These are phyloP conservation scores for Lagria hirta DNA, from an alignment of 2,888 invertebrate species.

Conservation along the genomic window DNA sequence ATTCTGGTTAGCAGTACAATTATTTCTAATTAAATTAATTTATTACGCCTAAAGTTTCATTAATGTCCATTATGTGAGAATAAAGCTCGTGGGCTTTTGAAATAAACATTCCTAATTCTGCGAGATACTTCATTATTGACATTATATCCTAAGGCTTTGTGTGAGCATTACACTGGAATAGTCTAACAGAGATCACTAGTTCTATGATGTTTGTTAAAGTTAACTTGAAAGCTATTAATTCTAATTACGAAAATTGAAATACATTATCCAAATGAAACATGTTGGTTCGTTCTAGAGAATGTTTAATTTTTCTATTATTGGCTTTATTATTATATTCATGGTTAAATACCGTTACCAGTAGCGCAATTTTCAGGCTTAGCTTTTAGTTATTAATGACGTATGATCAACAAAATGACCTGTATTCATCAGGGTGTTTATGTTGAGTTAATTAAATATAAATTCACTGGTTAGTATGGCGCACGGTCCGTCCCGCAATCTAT, in stretches of 20 bases:
- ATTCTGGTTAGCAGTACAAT: no score
- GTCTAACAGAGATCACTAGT: slow-evolving; percentile 7
- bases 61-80: no score
- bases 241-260: slow-evolving; percentile 19
- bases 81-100: no score
- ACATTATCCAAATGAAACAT: slow-evolving; percentile 20
- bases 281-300: slow-evolving; percentile 10
- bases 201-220: slow-evolving; percentile 13
- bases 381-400: slow-evolving; percentile 5
- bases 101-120: slow-evolving; percentile 9
- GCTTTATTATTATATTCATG: slow-evolving; percentile 12
- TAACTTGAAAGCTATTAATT: slow-evolving; percentile 19
- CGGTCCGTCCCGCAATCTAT: slow-evolving; percentile 24
- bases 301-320: slow-evolving; percentile 14
- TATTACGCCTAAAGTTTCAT: no score
- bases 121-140: slow-evolving; percentile 19
- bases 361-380: slow-evolving; percentile 6
- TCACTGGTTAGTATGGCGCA: slow-evolving; percentile 19
- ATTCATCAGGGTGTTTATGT: slow-evolving; percentile 21
- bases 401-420: slow-evolving; percentile 5
- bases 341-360: no score
- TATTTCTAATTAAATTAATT: no score
- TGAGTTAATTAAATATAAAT: slow-evolving; percentile 29
- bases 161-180: slow-evolving; percentile 11
- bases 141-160: slow-evolving; percentile 15